phyloP scores from a whole-genome alignment of 2,113 vertebrate species.

The Thinocorus orbignyianus region DNA sequence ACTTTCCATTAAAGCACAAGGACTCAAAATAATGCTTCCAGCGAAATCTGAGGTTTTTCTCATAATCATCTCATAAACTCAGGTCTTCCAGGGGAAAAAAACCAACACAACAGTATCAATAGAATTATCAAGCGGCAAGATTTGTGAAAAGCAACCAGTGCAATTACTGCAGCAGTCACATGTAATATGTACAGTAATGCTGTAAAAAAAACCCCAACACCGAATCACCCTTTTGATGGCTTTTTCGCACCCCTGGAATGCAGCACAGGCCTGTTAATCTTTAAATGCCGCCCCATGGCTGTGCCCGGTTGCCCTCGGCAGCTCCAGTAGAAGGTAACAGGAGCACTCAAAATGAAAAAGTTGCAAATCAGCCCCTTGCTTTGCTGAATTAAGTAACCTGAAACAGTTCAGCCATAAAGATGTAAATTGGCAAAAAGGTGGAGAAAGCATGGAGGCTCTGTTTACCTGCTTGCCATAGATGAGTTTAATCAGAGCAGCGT shows the following conservation, averaged over 20 bases:
- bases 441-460: slow-evolving; percentile 23
- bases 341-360: not conserved
- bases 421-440: slow-evolving; percentile 29
- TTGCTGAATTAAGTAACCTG: slow-evolving; percentile 59
- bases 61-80: not conserved
- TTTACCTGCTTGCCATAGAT: slow-evolving; percentile 7
- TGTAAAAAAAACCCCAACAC: not conserved
- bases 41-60: not conserved
- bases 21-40: not conserved
- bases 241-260: not conserved
- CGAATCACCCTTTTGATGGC: not conserved
- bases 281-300: not conserved
- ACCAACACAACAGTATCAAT: too few species aligned
- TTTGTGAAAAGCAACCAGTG: not conserved
- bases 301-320: slow-evolving; percentile 9
- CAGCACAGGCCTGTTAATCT: slow-evolving; percentile 38
- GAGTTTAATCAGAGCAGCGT: not conserved
- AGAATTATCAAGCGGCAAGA: not conserved
- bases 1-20: not conserved
- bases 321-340: not conserved
- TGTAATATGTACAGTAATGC: not conserved
- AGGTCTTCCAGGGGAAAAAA: not conserved
- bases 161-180: not conserved
- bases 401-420: slow-evolving; percentile 39
- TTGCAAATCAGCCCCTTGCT: not conserved